These are phyloP conservation scores for Pardalotus punctatus DNA, from an alignment of 2,113 vertebrate species.

Conservation along the genomic window DNA sequence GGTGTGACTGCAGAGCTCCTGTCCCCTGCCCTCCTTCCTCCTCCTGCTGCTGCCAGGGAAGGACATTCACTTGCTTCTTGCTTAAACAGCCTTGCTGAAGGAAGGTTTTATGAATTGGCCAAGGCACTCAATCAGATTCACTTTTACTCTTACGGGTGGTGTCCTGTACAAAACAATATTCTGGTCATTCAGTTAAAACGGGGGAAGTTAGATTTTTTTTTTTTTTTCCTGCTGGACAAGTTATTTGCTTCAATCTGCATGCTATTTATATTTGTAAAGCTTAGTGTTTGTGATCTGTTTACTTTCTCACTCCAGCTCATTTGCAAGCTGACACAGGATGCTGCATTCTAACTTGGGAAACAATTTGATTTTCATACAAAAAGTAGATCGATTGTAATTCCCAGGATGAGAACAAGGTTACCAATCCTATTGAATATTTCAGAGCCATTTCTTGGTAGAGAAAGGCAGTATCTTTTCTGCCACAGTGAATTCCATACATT, in stretches of 20 bases:
- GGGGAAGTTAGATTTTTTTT: not conserved
- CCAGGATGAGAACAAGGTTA: not conserved
- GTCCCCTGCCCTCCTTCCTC: not conserved
- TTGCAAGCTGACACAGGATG: not conserved
- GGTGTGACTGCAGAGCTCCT: not conserved
- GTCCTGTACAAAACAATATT: not conserved
- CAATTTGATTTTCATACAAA: not conserved
- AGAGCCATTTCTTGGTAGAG: not conserved
- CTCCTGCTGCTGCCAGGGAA: not conserved
- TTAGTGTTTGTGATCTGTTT: slow-evolving; percentile 33
- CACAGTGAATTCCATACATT: not conserved
- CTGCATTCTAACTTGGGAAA: slow-evolving; percentile 21
- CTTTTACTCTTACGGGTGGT: not conserved
- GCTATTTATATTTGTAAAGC: not conserved
- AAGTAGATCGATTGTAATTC: not conserved
- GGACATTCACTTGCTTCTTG: not conserved
- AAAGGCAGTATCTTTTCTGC: not conserved
- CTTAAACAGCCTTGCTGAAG: not conserved
- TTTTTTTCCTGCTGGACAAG: not conserved
- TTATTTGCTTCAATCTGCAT: not conserved
- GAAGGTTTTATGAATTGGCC: not conserved
- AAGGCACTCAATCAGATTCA: not conserved
- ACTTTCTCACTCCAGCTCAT: not conserved
- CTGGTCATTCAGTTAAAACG: not conserved
- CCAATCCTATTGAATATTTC: not conserved